Percentiles rank a stretch among this genome's conserved stretches.
phyloP scores from a whole-genome alignment of 2,888 invertebrate genomes.

The Pherbina coryleti region DNA sequence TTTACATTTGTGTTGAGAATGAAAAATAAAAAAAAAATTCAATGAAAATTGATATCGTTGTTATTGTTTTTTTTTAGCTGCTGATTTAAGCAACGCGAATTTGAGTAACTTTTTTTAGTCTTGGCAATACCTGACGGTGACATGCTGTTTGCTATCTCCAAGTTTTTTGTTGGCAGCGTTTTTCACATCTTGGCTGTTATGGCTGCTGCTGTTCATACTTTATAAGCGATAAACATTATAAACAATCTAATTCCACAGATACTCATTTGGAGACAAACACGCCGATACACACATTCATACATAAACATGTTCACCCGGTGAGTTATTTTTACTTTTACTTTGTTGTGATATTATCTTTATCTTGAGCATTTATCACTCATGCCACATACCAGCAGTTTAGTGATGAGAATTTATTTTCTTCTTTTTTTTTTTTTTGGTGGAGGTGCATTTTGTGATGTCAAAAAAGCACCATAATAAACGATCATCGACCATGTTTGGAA shows the following conservation, averaged over 20 bases:
- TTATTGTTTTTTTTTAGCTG: neutral
- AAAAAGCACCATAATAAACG: slow-evolving; percentile 59
- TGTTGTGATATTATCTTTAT: too few species aligned
- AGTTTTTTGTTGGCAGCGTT: neutral
- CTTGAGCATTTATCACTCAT: too few species aligned
- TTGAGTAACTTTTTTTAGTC: neutral
- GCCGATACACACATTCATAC: neutral
- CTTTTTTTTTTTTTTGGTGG: neutral
- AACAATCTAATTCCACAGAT: slow-evolving; percentile 15
- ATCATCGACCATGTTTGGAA: slow-evolving; percentile 65
- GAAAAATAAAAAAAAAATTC: too few species aligned
- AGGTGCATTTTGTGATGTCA: slow-evolving; percentile 25
- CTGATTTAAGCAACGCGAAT: neutral
- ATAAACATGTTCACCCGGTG: neutral
- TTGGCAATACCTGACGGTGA: neutral
- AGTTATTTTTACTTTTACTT: too few species aligned
- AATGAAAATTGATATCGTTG: neutral
- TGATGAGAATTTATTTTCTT: neutral
- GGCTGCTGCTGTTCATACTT: neutral
- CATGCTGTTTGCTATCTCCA: neutral
- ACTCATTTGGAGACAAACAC: neutral
- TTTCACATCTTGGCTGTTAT: neutral
- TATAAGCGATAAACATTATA: slow-evolving; percentile 4
- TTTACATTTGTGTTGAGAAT: too few species aligned
- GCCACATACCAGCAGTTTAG: neutral